phyloP scores from a whole-genome alignment of 2,888 invertebrate species.

The Apantesis nais region DNA sequence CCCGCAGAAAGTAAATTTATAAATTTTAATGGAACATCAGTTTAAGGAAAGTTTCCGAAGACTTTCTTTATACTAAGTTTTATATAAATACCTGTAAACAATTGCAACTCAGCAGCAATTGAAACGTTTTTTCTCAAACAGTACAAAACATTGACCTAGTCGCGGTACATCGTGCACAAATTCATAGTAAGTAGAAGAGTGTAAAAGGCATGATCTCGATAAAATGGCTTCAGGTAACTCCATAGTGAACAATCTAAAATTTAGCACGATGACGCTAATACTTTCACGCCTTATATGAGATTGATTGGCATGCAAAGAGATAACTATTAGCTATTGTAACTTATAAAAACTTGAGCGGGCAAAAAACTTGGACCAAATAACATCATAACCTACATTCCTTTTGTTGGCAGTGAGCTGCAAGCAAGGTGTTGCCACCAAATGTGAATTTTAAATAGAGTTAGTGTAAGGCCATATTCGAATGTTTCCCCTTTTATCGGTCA shows the following conservation, averaged over 20 bases:
- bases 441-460: conserved; percentile 79
- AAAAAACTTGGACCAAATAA: conserved; percentile 81
- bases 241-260: conserved; percentile 64
- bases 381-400: conserved; percentile 84
- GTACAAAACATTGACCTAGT: conserved; percentile 3
- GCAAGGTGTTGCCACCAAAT: conserved; percentile 66
- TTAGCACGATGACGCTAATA: conserved; percentile 78
- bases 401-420: conserved; percentile 69
- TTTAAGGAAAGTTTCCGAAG: background rate
- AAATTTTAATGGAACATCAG: background rate
- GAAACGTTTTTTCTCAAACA: conserved; percentile 2
- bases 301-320: conserved; percentile 82
- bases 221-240: conserved; percentile 58
- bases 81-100: background rate
- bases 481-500: conserved; percentile 81
- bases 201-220: conserved; percentile 56
- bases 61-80: background rate
- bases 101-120: conserved; percentile 3
- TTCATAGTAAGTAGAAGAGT: conserved; percentile 48
- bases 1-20: background rate
- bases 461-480: conserved; percentile 80
- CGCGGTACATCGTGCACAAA: conserved; percentile 14
- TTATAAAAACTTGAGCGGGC: conserved; percentile 77
- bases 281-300: conserved; percentile 82
- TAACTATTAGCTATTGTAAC: conserved; percentile 71